Evolutionary conservation across 2,888 invertebrate genomes (phyloP).

Genomic region (Beris morrisii): DNA sequence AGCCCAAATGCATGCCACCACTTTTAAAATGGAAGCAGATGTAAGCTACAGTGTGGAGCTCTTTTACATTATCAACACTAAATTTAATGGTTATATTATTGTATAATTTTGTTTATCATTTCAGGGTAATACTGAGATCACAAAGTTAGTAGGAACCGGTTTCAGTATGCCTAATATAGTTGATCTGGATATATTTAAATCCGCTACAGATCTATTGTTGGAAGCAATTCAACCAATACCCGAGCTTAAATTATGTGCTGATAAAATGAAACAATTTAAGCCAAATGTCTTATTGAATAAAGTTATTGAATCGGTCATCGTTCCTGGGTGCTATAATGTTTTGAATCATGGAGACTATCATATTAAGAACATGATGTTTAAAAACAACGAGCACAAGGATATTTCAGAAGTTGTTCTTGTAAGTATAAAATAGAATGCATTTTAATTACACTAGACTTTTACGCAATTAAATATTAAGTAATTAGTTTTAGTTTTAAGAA

Average conservation of each 20-base stretch:
- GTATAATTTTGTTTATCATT: background rate
- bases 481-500: too few relatives aligned
- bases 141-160: background rate
- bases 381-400: background rate
- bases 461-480: too few relatives aligned
- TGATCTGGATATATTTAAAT: background rate
- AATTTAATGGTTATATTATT: too few relatives aligned
- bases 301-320: too few relatives aligned
- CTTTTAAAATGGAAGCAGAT: constrained; percentile 5
- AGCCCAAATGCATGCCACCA: constrained; percentile 16
- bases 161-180: background rate
- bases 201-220: background rate
- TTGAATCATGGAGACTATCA: constrained; percentile 22
- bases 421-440: background rate
- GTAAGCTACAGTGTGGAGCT: background rate
- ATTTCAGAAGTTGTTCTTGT: constrained; percentile 9
- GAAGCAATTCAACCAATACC: background rate
- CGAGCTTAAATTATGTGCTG: background rate
- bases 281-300: background rate
- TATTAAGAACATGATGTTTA: constrained; percentile 23
- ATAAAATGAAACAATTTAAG: background rate
- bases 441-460: too few relatives aligned
- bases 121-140: background rate
- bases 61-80: too few relatives aligned
- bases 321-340: background rate